Evolutionary conservation across 2,797 vertebrate species (phyloP).

Genomic region (Trachurus trachurus): DNA sequence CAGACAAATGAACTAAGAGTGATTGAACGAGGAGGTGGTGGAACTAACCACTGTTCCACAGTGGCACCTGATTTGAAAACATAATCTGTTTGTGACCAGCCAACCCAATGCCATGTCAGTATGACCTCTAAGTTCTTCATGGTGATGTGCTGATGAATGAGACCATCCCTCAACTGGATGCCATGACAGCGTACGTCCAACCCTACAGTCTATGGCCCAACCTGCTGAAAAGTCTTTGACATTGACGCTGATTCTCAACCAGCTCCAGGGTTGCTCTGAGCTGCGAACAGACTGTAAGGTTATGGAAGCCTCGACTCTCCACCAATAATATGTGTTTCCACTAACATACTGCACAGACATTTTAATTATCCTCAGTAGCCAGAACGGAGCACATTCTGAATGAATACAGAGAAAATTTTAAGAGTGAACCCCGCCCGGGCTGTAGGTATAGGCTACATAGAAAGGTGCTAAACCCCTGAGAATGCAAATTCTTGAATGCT

Average conservation of each 20-base stretch:
- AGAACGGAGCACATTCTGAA: neutral
- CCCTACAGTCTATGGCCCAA: no score
- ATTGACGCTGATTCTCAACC: neutral
- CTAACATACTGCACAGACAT: neutral
- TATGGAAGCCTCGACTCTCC: neutral
- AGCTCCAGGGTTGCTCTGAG: neutral
- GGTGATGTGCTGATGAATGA: neutral
- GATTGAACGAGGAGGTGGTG: neutral
- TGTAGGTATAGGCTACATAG: no score
- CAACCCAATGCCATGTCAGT: neutral
- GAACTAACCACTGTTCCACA: neutral
- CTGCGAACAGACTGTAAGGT: neutral
- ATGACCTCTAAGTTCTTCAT: neutral
- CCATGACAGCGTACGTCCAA: neutral
- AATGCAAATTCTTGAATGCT: neutral
- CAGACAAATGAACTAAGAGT: neutral
- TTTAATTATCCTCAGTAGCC: neutral
- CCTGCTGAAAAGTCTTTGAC: neutral
- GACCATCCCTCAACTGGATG: neutral
- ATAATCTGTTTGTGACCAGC: constrained; percentile 3
- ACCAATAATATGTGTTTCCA: neutral
- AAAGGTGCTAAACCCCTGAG: no score
- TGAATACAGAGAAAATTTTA: neutral
- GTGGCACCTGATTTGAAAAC: neutral
- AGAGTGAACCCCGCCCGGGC: neutral